Evolutionary conservation across 2,113 vertebrate genomes (phyloP).

Genomic region (Poicephalus meyeri): DNA sequence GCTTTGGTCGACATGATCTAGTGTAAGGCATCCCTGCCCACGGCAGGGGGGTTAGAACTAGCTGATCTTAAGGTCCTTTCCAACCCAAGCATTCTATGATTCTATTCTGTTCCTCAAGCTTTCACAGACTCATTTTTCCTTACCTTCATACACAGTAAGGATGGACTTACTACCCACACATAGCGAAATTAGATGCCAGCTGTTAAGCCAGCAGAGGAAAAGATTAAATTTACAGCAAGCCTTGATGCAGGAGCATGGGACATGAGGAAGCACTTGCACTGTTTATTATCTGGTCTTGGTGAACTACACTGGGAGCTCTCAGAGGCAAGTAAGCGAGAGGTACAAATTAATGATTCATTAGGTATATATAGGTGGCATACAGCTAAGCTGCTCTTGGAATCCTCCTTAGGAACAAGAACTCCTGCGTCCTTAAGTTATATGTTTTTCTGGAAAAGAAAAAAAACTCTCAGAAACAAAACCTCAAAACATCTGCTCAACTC

Average conservation of each 20-base stretch:
- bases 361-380: neutral
- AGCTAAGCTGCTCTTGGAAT: neutral
- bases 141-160: neutral
- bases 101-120: neutral
- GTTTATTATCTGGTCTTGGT: neutral
- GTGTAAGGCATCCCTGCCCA: neutral
- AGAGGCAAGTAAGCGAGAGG: neutral
- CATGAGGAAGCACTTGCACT: neutral
- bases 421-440: neutral
- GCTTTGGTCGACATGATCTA: neutral
- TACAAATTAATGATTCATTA: conserved; percentile 1
- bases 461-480: neutral
- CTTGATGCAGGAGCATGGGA: neutral
- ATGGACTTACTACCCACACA: neutral
- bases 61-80: neutral
- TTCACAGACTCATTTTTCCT: neutral
- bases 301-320: neutral
- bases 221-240: neutral
- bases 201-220: neutral
- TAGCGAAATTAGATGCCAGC: neutral
- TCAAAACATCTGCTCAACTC: conserved; percentile 31
- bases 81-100: neutral
- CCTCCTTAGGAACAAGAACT: neutral
- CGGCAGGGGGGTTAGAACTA: neutral
- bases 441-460: conserved; percentile 9